Percentiles rank a stretch among this genome's conserved stretches.
Conservation (phyloP, 2,888 invertebrate species). For the Bimastos eiseni region DNA sequence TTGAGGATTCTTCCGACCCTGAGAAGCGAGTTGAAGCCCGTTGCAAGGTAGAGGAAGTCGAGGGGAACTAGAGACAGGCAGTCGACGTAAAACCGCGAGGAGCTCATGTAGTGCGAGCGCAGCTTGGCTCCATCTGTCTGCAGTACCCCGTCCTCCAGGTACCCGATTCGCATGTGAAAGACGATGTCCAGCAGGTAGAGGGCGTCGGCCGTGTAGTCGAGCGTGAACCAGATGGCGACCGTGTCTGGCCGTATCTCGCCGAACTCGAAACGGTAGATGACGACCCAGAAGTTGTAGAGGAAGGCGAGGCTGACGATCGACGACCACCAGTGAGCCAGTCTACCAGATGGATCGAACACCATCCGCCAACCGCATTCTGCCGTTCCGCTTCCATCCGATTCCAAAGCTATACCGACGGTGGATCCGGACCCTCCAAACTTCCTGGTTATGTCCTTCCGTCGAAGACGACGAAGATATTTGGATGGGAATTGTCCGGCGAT, state of each 20-base stretch:
- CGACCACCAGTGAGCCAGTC: slow-evolving; percentile 68
- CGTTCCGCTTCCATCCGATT: neutral
- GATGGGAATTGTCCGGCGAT: neutral
- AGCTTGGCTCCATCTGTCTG: slow-evolving; percentile 92
- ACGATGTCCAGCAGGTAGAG: slow-evolving; percentile 92
- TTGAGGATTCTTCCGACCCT: slow-evolving; percentile 93
- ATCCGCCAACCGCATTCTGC: slow-evolving; percentile 71
- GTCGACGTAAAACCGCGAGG: slow-evolving; percentile 95
- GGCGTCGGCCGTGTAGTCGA: slow-evolving; percentile 95
- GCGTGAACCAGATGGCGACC: slow-evolving; percentile 88
- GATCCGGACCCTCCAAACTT: neutral
- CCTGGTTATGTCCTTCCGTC: neutral
- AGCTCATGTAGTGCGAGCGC: slow-evolving; percentile 95
- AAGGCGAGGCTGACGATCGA: slow-evolving; percentile 60
- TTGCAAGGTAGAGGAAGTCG: slow-evolving; percentile 95
- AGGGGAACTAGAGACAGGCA: slow-evolving; percentile 94
- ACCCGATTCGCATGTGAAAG: slow-evolving; percentile 83
- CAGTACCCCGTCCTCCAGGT: slow-evolving; percentile 93
- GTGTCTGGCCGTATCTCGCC: slow-evolving; percentile 87
- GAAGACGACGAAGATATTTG: neutral
- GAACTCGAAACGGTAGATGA: slow-evolving; percentile 76
- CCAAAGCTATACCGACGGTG: neutral
- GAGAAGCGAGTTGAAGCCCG: slow-evolving; percentile 89
- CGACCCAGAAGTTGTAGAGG: slow-evolving; percentile 58
- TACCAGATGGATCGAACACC: slow-evolving; percentile 95